These are phyloP conservation scores for Microcebus tavaratra DNA, from an alignment of 2,113 vertebrate genomes.

Conservation along the genomic window DNA sequence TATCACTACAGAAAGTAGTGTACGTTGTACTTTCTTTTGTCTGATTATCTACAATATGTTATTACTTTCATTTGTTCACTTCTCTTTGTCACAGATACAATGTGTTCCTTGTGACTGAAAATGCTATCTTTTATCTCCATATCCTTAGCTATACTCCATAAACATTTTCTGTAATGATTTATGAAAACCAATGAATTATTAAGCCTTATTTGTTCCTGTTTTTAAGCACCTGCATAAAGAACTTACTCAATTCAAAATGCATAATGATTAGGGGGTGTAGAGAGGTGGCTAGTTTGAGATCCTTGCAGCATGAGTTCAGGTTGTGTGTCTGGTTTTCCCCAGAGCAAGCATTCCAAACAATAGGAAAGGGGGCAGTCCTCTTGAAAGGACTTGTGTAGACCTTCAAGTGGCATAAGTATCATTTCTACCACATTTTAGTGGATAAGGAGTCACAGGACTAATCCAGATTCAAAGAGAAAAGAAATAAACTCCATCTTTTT, in stretches of 20 bases:
- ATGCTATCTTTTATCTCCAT: neutral
- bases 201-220: neutral
- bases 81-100: neutral
- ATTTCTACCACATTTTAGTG: neutral
- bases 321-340: neutral
- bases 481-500: neutral
- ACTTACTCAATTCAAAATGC: neutral
- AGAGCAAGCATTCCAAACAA: neutral
- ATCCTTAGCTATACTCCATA: neutral
- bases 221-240: neutral
- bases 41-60: neutral
- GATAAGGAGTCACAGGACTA: neutral
- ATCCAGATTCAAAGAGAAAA: neutral
- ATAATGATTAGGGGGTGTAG: neutral
- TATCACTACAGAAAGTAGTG: too few species aligned
- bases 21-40: neutral
- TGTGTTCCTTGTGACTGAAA: neutral
- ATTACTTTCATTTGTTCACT: neutral
- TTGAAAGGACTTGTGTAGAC: too few species aligned
- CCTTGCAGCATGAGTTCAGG: fast-evolving
- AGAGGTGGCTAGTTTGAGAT: fast-evolving
- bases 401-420: neutral
- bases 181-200: neutral
- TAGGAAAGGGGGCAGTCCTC: neutral
- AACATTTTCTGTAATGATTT: neutral